Base-by-base conservation (phyloP, 2,113 vertebrate species). In the Dicentrarchus labrax region DNA sequence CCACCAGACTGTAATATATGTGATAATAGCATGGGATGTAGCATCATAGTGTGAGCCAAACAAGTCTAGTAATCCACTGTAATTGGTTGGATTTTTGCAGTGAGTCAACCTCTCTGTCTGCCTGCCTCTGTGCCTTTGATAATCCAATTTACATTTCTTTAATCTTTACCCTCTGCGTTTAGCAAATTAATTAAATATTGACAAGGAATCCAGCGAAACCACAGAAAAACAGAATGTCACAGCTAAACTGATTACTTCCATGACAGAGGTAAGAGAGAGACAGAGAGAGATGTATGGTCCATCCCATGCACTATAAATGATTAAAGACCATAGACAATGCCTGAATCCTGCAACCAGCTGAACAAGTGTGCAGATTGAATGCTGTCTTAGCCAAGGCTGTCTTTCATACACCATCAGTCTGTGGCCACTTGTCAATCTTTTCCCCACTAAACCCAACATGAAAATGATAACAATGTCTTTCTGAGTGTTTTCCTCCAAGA, bases 161-260 rank as follows among this genome's bases (percentile, higher is more conserved):
- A 96, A 97, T 96, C 95, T 94, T 64, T 95, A 96, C 94, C 95
- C 95, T 96, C 92, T 95, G 90, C 86, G 78, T 93, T 91, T 89
- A 87, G 88, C 89, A 93, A 93, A 95, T 94, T 95, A 94, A 94
- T 95, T 94, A 92, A 94, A 94, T 94, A 95, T 95, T 95, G 93
- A 95, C 93, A 92, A 91, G 93, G 84, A 94, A 94, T 93, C 90
- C 87, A 72, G 84, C 85, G n/a, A 92, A 93, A 92, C 91, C 93
- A 92, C 91, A 87, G 91, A 92, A 94, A 94, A 95, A 93, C 93
- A 93, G 91, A 90, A 91, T 94, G 94, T 94, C 92, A 92, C 92
- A 91, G 91, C 89, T 94, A 93, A 95, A 94, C 93, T 93, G 92
- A 94, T 95, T 95, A 95, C 88, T 90, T 91, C 90, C 88, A 74